Percentiles rank a stretch among this genome's conserved stretches.
These are phyloP conservation scores for Lathronympha strigana DNA, from an alignment of 2,888 invertebrate genomes.

Conservation along the genomic window DNA sequence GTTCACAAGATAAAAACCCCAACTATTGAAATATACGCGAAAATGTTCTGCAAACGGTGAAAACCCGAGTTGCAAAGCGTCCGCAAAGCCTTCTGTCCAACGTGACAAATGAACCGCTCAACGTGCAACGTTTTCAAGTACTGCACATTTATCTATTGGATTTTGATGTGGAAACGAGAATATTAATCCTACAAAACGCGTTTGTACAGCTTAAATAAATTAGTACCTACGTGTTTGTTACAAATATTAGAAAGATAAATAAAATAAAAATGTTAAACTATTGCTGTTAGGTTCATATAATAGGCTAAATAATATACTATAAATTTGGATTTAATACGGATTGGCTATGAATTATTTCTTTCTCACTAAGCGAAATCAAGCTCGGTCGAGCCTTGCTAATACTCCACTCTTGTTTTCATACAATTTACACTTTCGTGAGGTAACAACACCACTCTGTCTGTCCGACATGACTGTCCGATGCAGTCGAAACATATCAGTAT, in stretches of 20 bases:
- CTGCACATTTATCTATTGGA: neutral
- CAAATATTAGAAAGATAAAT: too few relatives aligned
- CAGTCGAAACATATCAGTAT: too few relatives aligned
- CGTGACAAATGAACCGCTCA: constrained; percentile 12
- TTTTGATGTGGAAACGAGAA: neutral
- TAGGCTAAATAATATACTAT: too few relatives aligned
- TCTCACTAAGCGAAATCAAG: neutral
- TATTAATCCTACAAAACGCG: neutral
- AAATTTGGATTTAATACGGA: constrained; percentile 3
- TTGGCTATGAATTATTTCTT: constrained; percentile 11
- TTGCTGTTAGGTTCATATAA: too few relatives aligned
- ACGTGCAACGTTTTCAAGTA: neutral
- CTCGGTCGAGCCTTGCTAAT: constrained; percentile 10
- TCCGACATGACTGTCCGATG: too few relatives aligned
- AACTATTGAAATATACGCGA: neutral
- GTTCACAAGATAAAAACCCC: neutral
- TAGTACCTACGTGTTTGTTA: too few relatives aligned
- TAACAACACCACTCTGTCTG: too few relatives aligned
- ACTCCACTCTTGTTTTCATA: too few relatives aligned
- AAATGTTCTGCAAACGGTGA: neutral
- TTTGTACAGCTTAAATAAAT: neutral
- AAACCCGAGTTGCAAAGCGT: constrained; percentile 8
- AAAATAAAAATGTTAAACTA: too few relatives aligned
- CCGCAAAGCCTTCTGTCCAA: constrained; percentile 11
- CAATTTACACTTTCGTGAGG: too few relatives aligned